Evolutionary conservation across 2,888 invertebrate species (phyloP), one percentile per base, ranked within the genome.

Genomic region (Papilio gigon): DNA sequence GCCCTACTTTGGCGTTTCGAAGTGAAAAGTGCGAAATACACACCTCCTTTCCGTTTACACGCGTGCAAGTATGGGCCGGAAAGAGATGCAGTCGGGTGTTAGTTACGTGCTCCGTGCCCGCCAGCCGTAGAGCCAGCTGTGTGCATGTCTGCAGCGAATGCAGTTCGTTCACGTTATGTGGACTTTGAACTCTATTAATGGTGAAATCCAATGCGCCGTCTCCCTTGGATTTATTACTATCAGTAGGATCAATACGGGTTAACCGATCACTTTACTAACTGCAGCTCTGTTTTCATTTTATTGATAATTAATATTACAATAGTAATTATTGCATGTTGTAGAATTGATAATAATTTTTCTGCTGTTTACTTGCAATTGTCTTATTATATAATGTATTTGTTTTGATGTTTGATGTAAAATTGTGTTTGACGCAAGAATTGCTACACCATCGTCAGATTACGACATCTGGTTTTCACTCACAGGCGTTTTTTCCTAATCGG

Each of bases 181-280:
- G 90, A 90, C 90, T 92, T 91, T 89, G 90, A 89, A 90, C 91
- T 86, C 86, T 74, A 81, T 80, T 84, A 79, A 86, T 89, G 85
- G 88, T 88, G 82, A 89, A 89, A 86, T 84, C 81, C 80, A 80
- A 76, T 59, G 58, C 64, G 79, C 79, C 69, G 74, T 74, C 81
- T 82, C 83, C 78, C 80, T 83, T 74, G 74, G 75, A 77, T 81
- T 78, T 78, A 78, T 79, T 80, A 81, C 82, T 85, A 85, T 85
- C 83, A 78, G 62, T 75, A 72, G 76, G 79, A 88, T 89, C 85
- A 81, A 88, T 88, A 85, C 72, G 72, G 75, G 73, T 37, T 40
- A 50, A 64, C 60, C 64, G 59, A 64, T 50, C 30, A 33, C 40
- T 63, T 12, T 68, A 65, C 17, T 56, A 47, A 56, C 63, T 35